A percentile compares a stretch with the other conserved stretches of the same genome.
phyloP scores from a whole-genome alignment of 1,140 invertebrate genomes.

The Phocides pigmalion region DNA sequence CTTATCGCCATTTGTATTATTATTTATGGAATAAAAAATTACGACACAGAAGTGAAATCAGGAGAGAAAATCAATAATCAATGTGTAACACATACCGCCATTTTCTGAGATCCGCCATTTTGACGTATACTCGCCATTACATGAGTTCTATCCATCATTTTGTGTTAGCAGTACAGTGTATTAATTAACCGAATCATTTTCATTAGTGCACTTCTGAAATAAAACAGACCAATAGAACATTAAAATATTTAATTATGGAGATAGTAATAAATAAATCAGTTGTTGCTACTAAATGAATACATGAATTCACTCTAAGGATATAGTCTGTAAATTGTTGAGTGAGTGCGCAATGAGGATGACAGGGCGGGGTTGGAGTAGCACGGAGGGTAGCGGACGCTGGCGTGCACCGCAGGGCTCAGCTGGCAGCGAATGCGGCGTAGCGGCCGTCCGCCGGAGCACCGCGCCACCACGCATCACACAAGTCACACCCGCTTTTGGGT shows the following conservation, averaged over 20 bases:
- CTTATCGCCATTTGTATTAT: too few relatives aligned
- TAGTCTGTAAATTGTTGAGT: conserved; percentile 76
- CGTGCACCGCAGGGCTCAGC: conserved; percentile 74
- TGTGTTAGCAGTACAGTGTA: conserved; percentile 1
- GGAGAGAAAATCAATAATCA: neutral
- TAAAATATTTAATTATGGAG: conserved; percentile 56
- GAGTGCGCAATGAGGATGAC: conserved; percentile 74
- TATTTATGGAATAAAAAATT: too few relatives aligned
- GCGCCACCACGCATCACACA: conserved; percentile 77
- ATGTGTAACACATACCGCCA: conserved; percentile 11
- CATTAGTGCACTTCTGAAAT: conserved; percentile 42
- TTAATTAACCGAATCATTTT: neutral
- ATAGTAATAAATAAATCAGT: conserved; percentile 69
- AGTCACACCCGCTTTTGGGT: conserved; percentile 70
- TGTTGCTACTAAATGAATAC: conserved; percentile 60
- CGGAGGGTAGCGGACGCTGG: conserved; percentile 61
- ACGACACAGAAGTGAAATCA: too few relatives aligned
- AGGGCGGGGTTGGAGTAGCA: conserved; percentile 69
- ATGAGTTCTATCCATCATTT: conserved; percentile 29
- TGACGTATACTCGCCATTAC: conserved; percentile 16
- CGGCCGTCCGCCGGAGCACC: conserved; percentile 66
- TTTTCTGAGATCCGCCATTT: conserved; percentile 4
- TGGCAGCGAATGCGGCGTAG: conserved; percentile 67
- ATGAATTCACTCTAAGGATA: conserved; percentile 72
- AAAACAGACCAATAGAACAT: conserved; percentile 50